These are phyloP conservation scores for Hydrolagus colliei DNA, from an alignment of 2,797 vertebrate genomes.

Conservation along the genomic window DNA sequence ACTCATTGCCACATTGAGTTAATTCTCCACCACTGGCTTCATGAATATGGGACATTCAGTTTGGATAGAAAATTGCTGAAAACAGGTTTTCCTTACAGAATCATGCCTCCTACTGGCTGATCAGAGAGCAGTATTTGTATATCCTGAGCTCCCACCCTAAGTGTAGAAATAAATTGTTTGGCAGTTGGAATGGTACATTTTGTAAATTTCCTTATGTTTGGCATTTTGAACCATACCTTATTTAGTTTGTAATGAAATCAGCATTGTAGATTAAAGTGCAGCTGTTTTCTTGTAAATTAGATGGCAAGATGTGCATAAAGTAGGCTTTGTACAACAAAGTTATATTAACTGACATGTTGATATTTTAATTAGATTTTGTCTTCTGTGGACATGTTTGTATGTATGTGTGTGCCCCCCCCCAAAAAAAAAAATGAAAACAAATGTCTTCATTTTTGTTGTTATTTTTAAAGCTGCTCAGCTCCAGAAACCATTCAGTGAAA, in stretches of 20 bases:
- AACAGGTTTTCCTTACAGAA: no score
- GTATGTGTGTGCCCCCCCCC: background rate
- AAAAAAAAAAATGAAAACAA: constrained; percentile 1
- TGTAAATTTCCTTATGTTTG: background rate
- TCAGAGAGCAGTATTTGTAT: background rate
- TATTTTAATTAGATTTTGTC: constrained; percentile 23
- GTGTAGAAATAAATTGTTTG: background rate
- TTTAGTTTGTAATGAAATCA: background rate
- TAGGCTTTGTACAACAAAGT: background rate
- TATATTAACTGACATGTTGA: background rate
- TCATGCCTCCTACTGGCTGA: no score
- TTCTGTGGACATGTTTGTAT: background rate
- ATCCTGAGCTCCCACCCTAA: background rate
- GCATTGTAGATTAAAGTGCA: constrained; percentile 11
- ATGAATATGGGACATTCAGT: background rate
- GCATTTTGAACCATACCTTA: background rate
- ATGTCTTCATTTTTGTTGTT: constrained; percentile 24
- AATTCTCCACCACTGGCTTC: background rate
- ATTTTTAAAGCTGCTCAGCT: background rate
- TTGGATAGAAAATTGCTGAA: no score
- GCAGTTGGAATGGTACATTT: background rate
- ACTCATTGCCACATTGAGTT: background rate
- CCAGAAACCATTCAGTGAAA: background rate
- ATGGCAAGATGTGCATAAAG: background rate
- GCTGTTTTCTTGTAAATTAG: constrained; percentile 13